Base-by-base conservation (phyloP, 2,113 vertebrate genomes). In the Scomber japonicus region DNA sequence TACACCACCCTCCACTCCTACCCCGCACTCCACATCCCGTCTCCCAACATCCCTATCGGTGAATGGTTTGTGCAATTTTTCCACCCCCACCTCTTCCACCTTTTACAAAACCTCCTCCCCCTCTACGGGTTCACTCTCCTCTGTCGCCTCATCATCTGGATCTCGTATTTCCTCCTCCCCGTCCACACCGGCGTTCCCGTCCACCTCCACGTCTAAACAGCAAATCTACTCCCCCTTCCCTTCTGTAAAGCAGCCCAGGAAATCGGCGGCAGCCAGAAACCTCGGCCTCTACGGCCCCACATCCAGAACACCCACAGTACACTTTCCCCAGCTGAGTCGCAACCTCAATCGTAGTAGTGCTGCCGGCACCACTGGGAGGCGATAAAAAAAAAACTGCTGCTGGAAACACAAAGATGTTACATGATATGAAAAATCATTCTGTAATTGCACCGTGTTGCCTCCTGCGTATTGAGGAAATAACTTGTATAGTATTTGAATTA, bases 261-360 rank as follows among this genome's bases (percentile, higher is more conserved):
- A 97, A 77, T 99, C 98, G 0, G 80, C 94, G 0, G 95, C 98
- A 0, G 98, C 98, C 78, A 94, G 97, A 73, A 99, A 98, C 92
- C 92, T 99, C 62, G 98, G 98, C 3, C 93, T 99, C 0, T 99
- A 99, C 7, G 98, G 97, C 1, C 98, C 98, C 8, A 98, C 96
- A 0, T 94, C 97, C 63, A 94, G 97, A 90, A 99, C 97, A 0
- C 98, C 98, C 5, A 94, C 94, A 0, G 95, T 99, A 51, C 96
- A 96, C 84, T 98, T 99, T 67, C 98, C 98, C 11, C 97, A 98
- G 27, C 96, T 99, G 95, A 98, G 96, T 94, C 96, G 91, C 87
- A 96, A 95, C 84, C 93, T 97, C 80, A 95, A 27, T 89, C 95
- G 92, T 3, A 84, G 85, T 9, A 93, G 94, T 5, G 94, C 61